Evolutionary conservation across 92 coral and sea anemone species (phyloP), one percentile per base, ranked within the genome.

Genomic region (Palythoa grandiflora): DNA sequence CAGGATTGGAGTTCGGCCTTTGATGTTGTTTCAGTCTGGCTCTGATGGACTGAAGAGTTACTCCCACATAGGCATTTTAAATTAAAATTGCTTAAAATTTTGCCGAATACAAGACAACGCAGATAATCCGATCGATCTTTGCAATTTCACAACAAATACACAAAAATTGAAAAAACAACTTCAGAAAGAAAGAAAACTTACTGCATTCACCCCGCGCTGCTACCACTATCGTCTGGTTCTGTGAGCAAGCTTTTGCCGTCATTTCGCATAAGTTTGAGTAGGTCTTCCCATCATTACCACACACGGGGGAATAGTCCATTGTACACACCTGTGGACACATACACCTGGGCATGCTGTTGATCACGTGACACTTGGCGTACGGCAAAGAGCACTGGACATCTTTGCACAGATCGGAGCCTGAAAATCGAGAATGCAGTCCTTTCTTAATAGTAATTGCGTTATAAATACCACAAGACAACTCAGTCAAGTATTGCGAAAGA

Each of bases 221-320:
- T 3, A 77, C 83, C 8, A 51, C 57, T 21, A 77, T 21, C 5
- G 83, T 77, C 83, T 53, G 66, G 61, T 77, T 77, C 9, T 77
- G 83, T 35, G 21, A 77, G 35, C 83, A 77, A 35, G 83, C 83
- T 17, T 35, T 54, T 35, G 83, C 21, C 17, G 83, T 77, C 83
- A 77, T 51, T n/a, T 2, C 9, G 9, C 83, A 77, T 68, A 77
- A 53, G 83, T 77, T 77, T 2, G 47, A 17, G 83, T 77, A 77
- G 12, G 83, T 77, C 47, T 77, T 77, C 66, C 83, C 83, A 63
- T 77, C 83, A 77, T 77, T 77, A 21, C 83, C 83, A 13, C 83
- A 77, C 19, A 77, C 83, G 5, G 83, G 83, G 9, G 12, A 13
- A 15, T 77, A 77, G 12, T 77, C 66, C 48, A 36, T 54, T 2